Percentiles rank a stretch among this genome's conserved stretches.
These are phyloP conservation scores for Trochalopteron elliotii DNA, from an alignment of 2,113 vertebrate species.

Conservation along the genomic window DNA sequence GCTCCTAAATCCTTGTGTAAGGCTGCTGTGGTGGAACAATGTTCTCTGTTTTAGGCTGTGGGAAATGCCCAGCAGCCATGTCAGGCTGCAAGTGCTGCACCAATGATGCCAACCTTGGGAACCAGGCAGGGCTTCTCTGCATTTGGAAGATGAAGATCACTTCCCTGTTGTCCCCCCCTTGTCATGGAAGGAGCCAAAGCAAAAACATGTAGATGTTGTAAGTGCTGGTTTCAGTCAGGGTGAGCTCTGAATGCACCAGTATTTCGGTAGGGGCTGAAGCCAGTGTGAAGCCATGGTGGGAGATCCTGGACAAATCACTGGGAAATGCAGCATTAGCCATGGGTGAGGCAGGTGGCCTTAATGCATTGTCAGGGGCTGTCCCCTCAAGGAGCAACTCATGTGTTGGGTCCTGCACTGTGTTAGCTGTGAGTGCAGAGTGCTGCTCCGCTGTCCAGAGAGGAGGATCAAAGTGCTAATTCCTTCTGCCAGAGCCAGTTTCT, in stretches of 20 bases:
- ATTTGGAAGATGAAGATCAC: background rate
- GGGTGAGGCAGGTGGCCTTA: background rate
- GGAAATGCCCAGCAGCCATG: background rate
- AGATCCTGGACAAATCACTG: background rate
- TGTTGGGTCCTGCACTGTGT: background rate
- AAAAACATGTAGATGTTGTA: background rate
- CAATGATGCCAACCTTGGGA: background rate
- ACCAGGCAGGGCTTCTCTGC: background rate
- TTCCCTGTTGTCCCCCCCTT: background rate
- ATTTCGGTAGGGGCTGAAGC: background rate
- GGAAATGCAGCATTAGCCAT: background rate
- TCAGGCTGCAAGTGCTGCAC: background rate
- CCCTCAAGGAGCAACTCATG: accelerated
- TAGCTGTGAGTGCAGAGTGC: background rate
- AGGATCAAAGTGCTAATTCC: background rate
- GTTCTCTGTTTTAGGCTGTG: background rate
- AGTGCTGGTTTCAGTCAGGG: background rate
- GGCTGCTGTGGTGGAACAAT: background rate
- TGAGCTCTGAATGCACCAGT: background rate
- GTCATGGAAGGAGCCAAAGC: background rate
- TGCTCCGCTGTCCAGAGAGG: background rate
- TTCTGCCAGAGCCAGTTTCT: background rate
- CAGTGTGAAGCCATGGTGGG: background rate
- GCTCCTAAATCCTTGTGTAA: background rate
- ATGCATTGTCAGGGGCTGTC: background rate